Percentiles rank a stretch among this genome's conserved stretches.
phyloP scores from a whole-genome alignment of 92 coral and sea anemone species.

The Desmophyllum pertusum region DNA sequence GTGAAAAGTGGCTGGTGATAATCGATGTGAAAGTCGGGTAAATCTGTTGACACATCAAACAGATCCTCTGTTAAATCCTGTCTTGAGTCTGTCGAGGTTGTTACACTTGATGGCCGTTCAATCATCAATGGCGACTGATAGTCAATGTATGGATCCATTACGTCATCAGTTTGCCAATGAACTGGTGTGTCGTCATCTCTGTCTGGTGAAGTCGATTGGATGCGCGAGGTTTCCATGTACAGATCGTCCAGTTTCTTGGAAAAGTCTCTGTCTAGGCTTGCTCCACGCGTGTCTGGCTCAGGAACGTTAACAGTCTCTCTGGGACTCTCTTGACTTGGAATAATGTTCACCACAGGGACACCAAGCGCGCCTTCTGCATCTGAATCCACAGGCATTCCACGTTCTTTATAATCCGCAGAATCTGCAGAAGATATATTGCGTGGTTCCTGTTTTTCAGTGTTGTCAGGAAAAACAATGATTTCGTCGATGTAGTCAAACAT shows the following conservation, averaged over 20 bases:
- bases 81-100: neutral
- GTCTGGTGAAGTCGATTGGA: neutral
- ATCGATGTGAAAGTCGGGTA: neutral
- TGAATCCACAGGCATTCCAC: conserved; percentile 33
- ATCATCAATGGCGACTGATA: neutral
- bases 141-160: neutral
- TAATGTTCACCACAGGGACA: neutral
- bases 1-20: neutral
- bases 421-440: neutral
- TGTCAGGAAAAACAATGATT: conserved; percentile 1
- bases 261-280: neutral
- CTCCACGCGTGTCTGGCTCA: neutral
- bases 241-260: neutral
- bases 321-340: too few species aligned
- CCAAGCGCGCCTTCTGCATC: conserved; percentile 11
- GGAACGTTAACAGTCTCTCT: neutral
- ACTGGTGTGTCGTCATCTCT: neutral
- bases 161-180: neutral
- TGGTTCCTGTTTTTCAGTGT: neutral
- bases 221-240: neutral
- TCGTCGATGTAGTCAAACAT: conserved; percentile 40
- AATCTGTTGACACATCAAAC: neutral
- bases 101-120: neutral
- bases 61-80: conserved; percentile 18
- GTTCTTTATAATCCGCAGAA: neutral